Evolutionary conservation across 2,888 invertebrate species (phyloP).

Genomic region (Autographa gamma): DNA sequence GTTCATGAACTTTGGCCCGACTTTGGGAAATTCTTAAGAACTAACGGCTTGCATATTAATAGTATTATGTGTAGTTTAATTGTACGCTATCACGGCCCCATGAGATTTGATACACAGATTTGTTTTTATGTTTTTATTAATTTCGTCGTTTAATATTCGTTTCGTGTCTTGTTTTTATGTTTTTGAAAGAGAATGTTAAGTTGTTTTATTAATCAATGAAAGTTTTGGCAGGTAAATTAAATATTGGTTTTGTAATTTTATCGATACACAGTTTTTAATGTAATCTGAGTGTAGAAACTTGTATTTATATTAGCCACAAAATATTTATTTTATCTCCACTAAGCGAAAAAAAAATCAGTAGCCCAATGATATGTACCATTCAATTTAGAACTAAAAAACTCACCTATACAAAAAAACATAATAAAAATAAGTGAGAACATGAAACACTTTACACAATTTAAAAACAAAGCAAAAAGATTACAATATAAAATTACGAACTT

Average conservation of each 20-base stretch:
- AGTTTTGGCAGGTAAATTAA: slow-evolving; percentile 1
- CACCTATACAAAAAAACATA: neutral
- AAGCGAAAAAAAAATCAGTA: no score
- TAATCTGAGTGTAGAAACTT: no score
- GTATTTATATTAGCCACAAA: no score
- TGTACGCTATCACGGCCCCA: slow-evolving; percentile 39
- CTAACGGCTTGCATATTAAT: slow-evolving; percentile 55
- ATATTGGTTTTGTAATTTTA: neutral
- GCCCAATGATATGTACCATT: no score
- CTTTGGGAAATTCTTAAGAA: slow-evolving; percentile 46
- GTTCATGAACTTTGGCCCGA: slow-evolving; percentile 53
- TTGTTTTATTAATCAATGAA: slow-evolving; percentile 4
- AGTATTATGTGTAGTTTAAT: slow-evolving; percentile 55
- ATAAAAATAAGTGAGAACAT: neutral
- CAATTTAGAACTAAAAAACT: no score
- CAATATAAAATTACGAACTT: slow-evolving; percentile 32
- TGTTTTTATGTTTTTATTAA: slow-evolving; percentile 27
- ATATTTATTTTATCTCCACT: no score
- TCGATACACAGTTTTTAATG: neutral
- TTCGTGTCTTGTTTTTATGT: neutral
- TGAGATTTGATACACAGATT: slow-evolving; percentile 26
- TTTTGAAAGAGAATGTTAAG: neutral
- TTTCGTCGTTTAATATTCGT: slow-evolving; percentile 3
- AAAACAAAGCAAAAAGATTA: neutral
- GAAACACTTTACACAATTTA: neutral